Evolutionary conservation across 2,888 invertebrate species (phyloP), one percentile per base, ranked within the genome.

Genomic region (Eilema caniola): DNA sequence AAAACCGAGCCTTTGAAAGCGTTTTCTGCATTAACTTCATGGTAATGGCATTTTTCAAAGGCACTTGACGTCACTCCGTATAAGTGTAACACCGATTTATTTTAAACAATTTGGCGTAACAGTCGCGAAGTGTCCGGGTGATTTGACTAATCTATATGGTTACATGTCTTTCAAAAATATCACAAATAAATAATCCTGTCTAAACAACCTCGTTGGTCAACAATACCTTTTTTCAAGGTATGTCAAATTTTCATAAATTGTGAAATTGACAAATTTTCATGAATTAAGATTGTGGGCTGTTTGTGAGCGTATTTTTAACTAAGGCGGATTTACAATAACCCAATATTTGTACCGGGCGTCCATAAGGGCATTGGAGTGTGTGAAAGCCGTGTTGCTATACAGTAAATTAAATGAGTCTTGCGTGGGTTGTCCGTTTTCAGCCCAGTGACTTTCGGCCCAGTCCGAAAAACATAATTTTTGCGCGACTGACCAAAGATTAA

Each of bases 401-500:
- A 83, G 82, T 81, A 81, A 86, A 88, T 91, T 93, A 87, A 93
- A 93, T 91, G 90, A 92, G 88, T 90, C 91, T 86, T 87, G 84
- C 81, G 67, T 78, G 83, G 81, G 82, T 83, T 81, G 82, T 79
- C 75, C 83, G 83, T 90, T 95, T 95, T 90, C 93, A 87, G 72
- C 77, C 90, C 89, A 92, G 86, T 89, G 86, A 89, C 82, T 91
- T 87, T 86, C 71, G 82, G 77, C 78, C 79, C 86, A 85, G 93
- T 90, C 94, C 95, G 93, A 94, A 95, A 95, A 94, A 93, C 95
- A 95, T 95, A 95, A 95, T 95, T 95, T 95, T 95, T 95, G 95
- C 92, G 89, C 91, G 92, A 94, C 89, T 93, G 93, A 92, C 94
- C 95, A 94, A 94, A 95, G 95, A 95, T 95, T 90, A 90, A 90